Conservation (phyloP, 1,140 invertebrate genomes). For the Lepidurus couesii region DNA sequence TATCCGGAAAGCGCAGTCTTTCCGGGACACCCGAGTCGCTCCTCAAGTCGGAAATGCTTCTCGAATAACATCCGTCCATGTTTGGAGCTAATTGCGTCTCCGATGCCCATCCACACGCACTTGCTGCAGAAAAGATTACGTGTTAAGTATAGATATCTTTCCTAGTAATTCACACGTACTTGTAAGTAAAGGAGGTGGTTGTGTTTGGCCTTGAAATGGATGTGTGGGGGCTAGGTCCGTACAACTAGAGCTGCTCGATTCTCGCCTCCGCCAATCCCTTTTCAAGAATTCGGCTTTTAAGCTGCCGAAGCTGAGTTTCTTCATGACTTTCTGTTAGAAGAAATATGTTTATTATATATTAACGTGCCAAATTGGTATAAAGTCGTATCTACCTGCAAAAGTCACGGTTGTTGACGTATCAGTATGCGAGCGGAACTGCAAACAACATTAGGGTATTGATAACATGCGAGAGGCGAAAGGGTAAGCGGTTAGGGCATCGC, state of each 20-base stretch:
- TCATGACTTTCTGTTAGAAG: constrained; percentile 24
- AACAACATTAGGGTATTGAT: neutral
- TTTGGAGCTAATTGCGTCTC: neutral
- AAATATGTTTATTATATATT: neutral
- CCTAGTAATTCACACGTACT: neutral
- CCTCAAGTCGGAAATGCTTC: constrained; percentile 24
- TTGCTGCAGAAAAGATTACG: neutral
- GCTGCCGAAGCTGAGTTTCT: constrained; percentile 33
- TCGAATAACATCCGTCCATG: neutral
- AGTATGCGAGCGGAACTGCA: neutral
- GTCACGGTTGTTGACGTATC: neutral
- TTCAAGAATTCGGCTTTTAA: constrained; percentile 31
- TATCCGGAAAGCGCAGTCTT: constrained; percentile 23
- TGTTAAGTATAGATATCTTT: neutral
- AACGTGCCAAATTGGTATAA: neutral
- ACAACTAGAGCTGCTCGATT: constrained; percentile 23
- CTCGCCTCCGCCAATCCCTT: constrained; percentile 24
- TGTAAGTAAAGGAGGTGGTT: constrained; percentile 16
- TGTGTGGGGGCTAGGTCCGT: constrained; percentile 15
- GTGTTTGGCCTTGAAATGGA: constrained; percentile 9
- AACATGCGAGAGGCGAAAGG: no score
- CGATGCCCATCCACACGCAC: constrained; percentile 5
- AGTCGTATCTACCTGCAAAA: neutral
- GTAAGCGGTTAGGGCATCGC: no score
- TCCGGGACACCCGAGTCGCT: constrained; percentile 13